Conservation (phyloP, 2,113 vertebrate species). For the Silurus glanis region DNA sequence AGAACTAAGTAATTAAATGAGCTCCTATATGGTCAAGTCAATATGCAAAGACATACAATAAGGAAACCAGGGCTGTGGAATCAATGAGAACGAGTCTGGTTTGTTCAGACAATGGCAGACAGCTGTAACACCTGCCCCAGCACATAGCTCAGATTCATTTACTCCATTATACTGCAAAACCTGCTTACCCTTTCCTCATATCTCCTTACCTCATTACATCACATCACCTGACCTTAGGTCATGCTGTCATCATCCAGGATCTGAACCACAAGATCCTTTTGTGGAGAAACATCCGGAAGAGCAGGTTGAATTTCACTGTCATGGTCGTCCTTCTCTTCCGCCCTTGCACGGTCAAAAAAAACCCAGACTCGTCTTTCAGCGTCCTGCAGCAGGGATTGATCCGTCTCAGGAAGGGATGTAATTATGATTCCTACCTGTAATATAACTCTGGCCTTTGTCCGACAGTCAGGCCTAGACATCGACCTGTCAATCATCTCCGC, state of each 20-base stretch:
- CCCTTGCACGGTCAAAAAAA: slow-evolving; percentile 38
- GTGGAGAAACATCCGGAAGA: slow-evolving; percentile 25
- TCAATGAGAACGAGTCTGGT: background rate
- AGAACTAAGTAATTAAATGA: background rate
- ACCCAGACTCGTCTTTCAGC: slow-evolving; percentile 36
- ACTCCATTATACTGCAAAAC: background rate
- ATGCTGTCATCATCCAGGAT: background rate
- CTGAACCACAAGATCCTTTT: background rate
- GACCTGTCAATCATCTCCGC: slow-evolving; percentile 38
- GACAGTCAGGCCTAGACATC: slow-evolving; percentile 21
- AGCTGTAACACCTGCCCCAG: background rate
- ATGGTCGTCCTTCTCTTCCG: slow-evolving; percentile 27
- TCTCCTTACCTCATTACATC: background rate
- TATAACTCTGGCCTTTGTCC: slow-evolving; percentile 38
- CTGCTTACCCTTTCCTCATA: background rate
- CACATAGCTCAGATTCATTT: background rate
- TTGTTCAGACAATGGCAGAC: background rate
- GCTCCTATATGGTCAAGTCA: background rate
- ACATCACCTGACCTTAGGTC: background rate
- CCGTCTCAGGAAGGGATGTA: slow-evolving; percentile 41
- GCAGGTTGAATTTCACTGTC: slow-evolving; percentile 1
- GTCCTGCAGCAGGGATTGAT: slow-evolving; percentile 43
- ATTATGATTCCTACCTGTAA: slow-evolving; percentile 43
- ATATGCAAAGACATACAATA: background rate
- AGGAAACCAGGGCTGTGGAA: background rate